These are phyloP conservation scores for Escarpia spicata DNA, from an alignment of 2,888 invertebrate species.

Conservation along the genomic window DNA sequence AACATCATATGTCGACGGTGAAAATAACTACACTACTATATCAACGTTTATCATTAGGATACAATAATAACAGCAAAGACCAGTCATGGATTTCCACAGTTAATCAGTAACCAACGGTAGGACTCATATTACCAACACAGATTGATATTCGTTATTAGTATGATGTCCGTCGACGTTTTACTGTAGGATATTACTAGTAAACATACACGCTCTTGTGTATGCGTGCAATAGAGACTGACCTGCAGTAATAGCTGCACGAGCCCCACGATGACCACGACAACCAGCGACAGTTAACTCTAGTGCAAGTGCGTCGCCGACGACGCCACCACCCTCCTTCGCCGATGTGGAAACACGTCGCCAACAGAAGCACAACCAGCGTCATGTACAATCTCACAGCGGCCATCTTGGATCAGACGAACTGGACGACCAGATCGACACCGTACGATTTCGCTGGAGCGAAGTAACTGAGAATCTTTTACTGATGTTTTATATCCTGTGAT, in stretches of 20 bases:
- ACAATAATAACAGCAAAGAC: too few relatives aligned
- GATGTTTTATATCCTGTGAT: neutral
- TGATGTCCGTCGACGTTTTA: neutral
- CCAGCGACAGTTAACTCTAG: neutral
- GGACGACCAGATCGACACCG: neutral
- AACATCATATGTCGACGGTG: too few relatives aligned
- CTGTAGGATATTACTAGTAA: neutral
- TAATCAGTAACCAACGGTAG: too few relatives aligned
- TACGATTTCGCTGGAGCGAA: neutral
- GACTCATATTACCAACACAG: too few relatives aligned
- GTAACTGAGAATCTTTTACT: neutral
- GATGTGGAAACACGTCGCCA: neutral
- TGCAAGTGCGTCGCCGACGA: neutral
- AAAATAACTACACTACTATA: too few relatives aligned
- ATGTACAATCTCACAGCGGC: neutral
- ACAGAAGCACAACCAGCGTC: neutral
- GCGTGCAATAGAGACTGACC: neutral
- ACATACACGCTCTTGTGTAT: neutral
- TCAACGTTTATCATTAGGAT: too few relatives aligned
- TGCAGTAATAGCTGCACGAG: neutral
- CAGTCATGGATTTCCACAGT: too few relatives aligned
- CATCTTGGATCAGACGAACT: neutral
- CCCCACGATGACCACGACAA: neutral
- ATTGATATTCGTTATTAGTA: too few relatives aligned
- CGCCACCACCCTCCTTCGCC: neutral